Percentiles rank a stretch among this genome's conserved stretches.
Conservation (phyloP, 2,888 invertebrate species). For the Cheilosia vulpina region DNA sequence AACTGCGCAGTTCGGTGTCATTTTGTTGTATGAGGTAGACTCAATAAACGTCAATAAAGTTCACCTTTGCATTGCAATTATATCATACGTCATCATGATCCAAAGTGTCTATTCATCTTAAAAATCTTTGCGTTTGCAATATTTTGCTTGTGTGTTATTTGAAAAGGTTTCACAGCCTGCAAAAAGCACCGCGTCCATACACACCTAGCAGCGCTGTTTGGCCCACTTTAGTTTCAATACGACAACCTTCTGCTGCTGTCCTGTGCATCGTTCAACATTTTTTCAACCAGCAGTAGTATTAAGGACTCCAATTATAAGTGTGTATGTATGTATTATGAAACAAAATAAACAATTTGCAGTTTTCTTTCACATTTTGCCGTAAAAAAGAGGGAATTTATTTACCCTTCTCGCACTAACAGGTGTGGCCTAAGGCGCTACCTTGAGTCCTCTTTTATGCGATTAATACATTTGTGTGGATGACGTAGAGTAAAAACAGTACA, state of each 20-base stretch:
- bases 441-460: not conserved
- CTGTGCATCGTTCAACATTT: not conserved
- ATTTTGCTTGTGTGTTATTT: not conserved
- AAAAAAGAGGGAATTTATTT: not conserved
- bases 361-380: not conserved
- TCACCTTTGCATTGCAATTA: slow-evolving; percentile 26
- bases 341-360: not conserved
- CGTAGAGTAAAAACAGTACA: no score
- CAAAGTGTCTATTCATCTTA: slow-evolving; percentile 8
- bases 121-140: not conserved
- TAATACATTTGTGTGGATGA: no score
- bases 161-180: not conserved
- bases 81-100: slow-evolving; percentile 37
- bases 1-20: slow-evolving; percentile 45
- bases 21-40: slow-evolving; percentile 39
- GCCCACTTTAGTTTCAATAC: not conserved
- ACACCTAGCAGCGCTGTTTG: not conserved
- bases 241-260: not conserved
- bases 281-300: not conserved
- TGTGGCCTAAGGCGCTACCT: slow-evolving; percentile 1
- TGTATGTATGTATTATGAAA: slow-evolving; percentile 17
- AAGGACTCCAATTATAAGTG: slow-evolving; percentile 1
- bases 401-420: slow-evolving; percentile 4
- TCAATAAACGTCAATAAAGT: slow-evolving; percentile 39
- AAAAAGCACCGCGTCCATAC: no score